Evolutionary conservation across 2,797 vertebrate species (phyloP).

Genomic region (Hypotaenidia okinawae): DNA sequence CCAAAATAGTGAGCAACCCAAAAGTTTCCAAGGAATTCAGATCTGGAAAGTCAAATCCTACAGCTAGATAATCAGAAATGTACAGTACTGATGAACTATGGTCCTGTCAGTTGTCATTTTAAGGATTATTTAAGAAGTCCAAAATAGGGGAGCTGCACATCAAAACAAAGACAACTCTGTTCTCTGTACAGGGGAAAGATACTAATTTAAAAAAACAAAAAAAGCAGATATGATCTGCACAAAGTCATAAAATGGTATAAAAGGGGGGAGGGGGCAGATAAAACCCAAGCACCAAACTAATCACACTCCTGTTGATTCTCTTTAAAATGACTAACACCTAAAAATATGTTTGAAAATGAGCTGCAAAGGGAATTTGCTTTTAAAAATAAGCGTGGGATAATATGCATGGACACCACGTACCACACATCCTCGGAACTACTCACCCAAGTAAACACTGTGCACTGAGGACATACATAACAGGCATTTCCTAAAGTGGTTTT

Average conservation of each 20-base stretch:
- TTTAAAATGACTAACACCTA: background rate
- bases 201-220: too few species aligned
- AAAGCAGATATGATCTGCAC: background rate
- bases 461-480: accelerated
- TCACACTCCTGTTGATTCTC: background rate
- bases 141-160: background rate
- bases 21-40: background rate
- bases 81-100: background rate
- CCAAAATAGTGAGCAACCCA: background rate
- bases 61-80: background rate
- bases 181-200: background rate
- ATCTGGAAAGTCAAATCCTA: background rate
- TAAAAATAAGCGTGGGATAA: background rate
- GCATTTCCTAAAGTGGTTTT: background rate
- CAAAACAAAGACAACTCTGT: background rate
- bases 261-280: background rate
- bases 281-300: background rate
- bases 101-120: background rate
- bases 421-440: background rate
- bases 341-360: background rate
- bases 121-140: background rate
- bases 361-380: background rate
- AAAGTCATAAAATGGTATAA: background rate
- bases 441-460: background rate
- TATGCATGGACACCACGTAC: accelerated